phyloP scores from a whole-genome alignment of 2,797 vertebrate species.

The Centropyge bicolor region DNA sequence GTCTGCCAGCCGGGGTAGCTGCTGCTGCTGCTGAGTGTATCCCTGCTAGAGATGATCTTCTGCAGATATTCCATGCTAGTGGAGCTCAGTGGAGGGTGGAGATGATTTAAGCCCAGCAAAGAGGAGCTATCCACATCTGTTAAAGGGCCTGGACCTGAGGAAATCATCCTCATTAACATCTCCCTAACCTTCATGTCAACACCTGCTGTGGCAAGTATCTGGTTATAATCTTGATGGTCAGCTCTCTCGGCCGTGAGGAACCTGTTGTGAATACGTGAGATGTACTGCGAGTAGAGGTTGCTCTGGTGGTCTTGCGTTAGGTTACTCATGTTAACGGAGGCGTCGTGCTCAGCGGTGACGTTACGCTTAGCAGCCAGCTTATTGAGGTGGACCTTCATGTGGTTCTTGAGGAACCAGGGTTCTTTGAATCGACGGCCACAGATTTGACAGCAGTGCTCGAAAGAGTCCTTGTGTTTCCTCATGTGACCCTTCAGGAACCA shows the following conservation, averaged over 20 bases:
- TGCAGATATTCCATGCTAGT: conserved; percentile 94
- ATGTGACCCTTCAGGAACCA: conserved; percentile 99
- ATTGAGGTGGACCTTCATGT: conserved; percentile 99
- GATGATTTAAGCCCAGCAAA: conserved; percentile 91
- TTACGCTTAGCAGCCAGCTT: conserved; percentile 95
- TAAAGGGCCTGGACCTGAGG: conserved; percentile 63
- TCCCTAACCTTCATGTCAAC: conserved; percentile 94
- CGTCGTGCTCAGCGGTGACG: conserved; percentile 87
- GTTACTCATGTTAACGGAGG: conserved; percentile 87
- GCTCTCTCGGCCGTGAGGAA: conserved; percentile 92
- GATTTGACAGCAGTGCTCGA: conserved; percentile 99
- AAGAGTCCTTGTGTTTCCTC: conserved; percentile 99
- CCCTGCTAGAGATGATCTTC: conserved; percentile 93
- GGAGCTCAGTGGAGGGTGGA: conserved; percentile 92
- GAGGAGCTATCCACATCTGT: conserved; percentile 91
- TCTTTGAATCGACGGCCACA: conserved; percentile 99
- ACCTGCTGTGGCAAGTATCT: conserved; percentile 90
- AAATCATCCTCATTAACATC: conserved; percentile 94
- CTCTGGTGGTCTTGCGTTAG: conserved; percentile 91
- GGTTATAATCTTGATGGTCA: conserved; percentile 90
- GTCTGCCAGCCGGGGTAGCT: conserved; percentile 97
- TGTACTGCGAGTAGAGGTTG: conserved; percentile 94
- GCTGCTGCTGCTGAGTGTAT: conserved; percentile 87
- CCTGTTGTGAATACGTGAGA: conserved; percentile 94
- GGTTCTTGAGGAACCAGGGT: conserved; percentile 99